phyloP scores from a whole-genome alignment of 2,797 vertebrate genomes.

The Lepilemur septentrionalis region DNA sequence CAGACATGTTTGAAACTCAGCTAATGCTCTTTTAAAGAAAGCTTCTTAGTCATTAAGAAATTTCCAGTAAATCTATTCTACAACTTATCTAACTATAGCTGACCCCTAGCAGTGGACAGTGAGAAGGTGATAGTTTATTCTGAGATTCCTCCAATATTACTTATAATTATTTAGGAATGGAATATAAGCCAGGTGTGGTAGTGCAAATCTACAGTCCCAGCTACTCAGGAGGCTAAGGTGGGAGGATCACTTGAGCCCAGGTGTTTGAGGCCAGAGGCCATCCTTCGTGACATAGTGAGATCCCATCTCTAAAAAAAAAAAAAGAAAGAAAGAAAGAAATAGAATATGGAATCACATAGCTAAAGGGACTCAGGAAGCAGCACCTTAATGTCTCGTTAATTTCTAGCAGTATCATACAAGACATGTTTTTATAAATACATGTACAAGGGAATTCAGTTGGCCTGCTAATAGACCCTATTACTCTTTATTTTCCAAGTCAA shows the following conservation, averaged over 20 bases:
- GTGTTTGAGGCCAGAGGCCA: neutral
- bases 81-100: neutral
- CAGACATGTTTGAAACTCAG: neutral
- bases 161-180: neutral
- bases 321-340: neutral
- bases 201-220: neutral
- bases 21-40: neutral
- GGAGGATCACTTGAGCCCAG: neutral
- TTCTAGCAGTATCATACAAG: neutral
- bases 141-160: neutral
- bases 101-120: neutral
- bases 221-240: neutral
- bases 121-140: neutral
- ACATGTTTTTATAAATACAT: neutral
- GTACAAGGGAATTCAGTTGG: neutral
- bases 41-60: neutral
- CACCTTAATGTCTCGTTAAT: neutral
- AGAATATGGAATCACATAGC: neutral
- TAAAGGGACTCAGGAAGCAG: neutral
- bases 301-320: neutral
- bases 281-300: neutral
- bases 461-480: neutral
- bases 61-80: neutral
- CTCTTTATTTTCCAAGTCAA: neutral
- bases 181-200: neutral